These are phyloP conservation scores for Palythoa heliodiscus DNA, from an alignment of 92 coral and sea anemone genomes.

Conservation along the genomic window DNA sequence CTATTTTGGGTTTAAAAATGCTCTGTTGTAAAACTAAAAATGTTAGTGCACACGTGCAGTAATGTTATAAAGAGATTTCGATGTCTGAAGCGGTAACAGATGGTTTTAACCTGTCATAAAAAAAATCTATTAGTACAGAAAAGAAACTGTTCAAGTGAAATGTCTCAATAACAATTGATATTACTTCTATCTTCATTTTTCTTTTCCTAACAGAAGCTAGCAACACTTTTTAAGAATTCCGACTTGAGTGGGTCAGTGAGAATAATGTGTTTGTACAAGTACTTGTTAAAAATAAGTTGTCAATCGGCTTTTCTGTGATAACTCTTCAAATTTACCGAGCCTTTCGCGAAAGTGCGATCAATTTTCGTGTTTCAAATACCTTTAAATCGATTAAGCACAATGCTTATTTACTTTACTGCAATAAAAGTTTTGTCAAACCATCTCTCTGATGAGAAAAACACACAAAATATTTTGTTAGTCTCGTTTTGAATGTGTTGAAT, in stretches of 20 bases:
- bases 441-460: conserved; percentile 15
- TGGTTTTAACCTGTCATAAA: not conserved
- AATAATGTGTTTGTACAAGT: conserved; percentile 20
- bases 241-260: not conserved
- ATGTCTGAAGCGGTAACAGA: not conserved
- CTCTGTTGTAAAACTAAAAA: not conserved
- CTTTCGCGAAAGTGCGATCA: not conserved
- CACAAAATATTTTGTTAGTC: not conserved
- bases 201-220: not conserved
- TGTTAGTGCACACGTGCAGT: not conserved
- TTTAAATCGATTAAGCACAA: not conserved
- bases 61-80: not conserved
- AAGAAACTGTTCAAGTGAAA: not conserved
- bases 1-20: not conserved
- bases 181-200: not conserved
- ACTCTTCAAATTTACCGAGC: not conserved
- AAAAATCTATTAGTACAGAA: not conserved
- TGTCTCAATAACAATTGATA: not conserved
- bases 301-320: conserved; percentile 8
- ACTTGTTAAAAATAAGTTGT: conserved; percentile 15
- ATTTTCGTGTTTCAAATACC: conserved; percentile 13
- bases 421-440: not conserved
- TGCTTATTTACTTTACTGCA: conserved; percentile 17
- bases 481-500: not conserved
- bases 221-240: conserved; percentile 14